A percentile compares a stretch with the other conserved stretches of the same genome.
These are phyloP conservation scores for Eristalinus aeneus DNA, from an alignment of 2,888 invertebrate genomes.

Conservation along the genomic window DNA sequence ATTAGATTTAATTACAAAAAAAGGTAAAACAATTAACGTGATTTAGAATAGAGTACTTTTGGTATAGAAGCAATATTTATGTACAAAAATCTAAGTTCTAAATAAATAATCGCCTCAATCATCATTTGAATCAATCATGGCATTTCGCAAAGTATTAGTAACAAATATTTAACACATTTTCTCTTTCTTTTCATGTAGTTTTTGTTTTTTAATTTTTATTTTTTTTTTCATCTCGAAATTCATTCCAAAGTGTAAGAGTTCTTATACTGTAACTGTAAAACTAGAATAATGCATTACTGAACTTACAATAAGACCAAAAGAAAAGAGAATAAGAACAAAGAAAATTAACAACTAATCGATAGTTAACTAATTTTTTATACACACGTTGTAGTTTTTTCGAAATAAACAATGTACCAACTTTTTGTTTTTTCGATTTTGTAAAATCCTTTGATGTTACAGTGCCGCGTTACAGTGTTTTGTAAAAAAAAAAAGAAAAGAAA, in stretches of 20 bases:
- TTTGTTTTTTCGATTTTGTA: constrained; percentile 44
- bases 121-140: neutral
- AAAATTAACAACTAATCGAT: constrained; percentile 47
- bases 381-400: constrained; percentile 65
- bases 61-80: constrained; percentile 40
- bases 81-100: constrained; percentile 27
- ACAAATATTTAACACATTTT: neutral
- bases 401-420: constrained; percentile 33
- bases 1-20: constrained; percentile 18
- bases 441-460: constrained; percentile 54
- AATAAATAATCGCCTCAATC: constrained; percentile 15
- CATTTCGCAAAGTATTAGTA: constrained; percentile 42
- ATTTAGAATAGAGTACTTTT: constrained; percentile 34
- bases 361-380: constrained; percentile 71
- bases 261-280: neutral
- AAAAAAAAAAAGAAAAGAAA: neutral
- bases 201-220: neutral
- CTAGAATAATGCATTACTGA: neutral
- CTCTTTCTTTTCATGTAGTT: neutral
- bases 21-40: neutral
- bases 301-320: neutral
- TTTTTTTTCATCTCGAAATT: constrained; percentile 37
- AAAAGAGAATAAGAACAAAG: constrained; percentile 3
- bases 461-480: constrained; percentile 7
- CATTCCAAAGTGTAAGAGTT: constrained; percentile 47